Evolutionary conservation across 1,140 invertebrate species (phyloP), one percentile per base, ranked within the genome.

Genomic region (Procambarus virginalis): DNA sequence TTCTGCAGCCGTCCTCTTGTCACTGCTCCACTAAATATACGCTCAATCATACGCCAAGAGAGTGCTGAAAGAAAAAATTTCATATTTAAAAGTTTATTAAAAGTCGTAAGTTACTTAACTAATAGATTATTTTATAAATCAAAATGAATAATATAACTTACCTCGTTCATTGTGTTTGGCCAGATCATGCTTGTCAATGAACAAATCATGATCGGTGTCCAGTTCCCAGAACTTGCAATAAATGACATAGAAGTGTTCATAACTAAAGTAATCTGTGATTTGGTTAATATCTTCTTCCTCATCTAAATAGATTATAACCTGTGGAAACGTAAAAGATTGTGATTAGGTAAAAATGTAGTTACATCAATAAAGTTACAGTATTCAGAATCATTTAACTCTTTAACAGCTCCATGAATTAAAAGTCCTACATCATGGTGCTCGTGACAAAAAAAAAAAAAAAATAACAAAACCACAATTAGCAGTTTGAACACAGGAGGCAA

Each of bases 141-240:
- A 64, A 73, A 64, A 64, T 49, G 17, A 14, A 77, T 3, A 77
- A 77, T 17, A 64, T 64, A 94, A 98, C 98, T 91, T 58, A 90
- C 91, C 98, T 94, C 99, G 97, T 94, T 99, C 98, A 93, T 98
- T 99, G 94, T 99, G 99, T 93, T 97, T 95, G 2, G 97, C 96
- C 22, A 99, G 95, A 95, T 99, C 99, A 90, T 97, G 96, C 93
- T 97, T 94, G 90, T 98, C 98, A 92, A 99, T 99, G 92, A 97
- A 97, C 68, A 99, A 95, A 95, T 99, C 99, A 94, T 99, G 99
- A 95, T 99, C 99, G 91, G 97, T 96, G 94, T 99, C 99, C 91
- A 99, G 94, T 94, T 99, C 99, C 99, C 99, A 99, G 94, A 99
- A 99, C 94, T 99, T 99, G 95, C 99, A 99, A 94, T 99, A 99